These are phyloP conservation scores for Trachelus tabidus DNA, from an alignment of 2,888 invertebrate genomes.

Conservation along the genomic window DNA sequence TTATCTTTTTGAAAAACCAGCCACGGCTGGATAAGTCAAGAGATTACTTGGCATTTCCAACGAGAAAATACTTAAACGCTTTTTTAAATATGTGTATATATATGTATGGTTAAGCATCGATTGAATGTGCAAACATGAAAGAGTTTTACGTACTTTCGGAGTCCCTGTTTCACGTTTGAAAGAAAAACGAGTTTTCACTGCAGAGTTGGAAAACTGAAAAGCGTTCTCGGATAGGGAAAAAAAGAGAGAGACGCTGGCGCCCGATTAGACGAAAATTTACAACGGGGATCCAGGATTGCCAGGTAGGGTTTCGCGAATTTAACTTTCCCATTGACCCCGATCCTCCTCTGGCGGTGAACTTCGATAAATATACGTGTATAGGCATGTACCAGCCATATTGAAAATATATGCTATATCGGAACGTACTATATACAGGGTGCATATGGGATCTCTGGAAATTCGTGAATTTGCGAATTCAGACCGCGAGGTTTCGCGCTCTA, in stretches of 20 bases:
- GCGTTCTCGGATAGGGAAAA: neutral
- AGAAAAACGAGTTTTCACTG: neutral
- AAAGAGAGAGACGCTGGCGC: constrained; percentile 8
- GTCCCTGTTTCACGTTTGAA: neutral
- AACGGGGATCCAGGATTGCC: neutral
- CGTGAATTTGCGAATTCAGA: neutral
- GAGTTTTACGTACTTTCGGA: neutral
- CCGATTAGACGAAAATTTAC: constrained; percentile 12
- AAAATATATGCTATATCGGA: neutral
- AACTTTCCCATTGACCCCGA: neutral
- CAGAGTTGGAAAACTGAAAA: constrained; percentile 8
- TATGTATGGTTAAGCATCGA: neutral
- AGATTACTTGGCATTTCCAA: neutral
- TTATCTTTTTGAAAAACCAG: neutral
- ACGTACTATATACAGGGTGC: neutral
- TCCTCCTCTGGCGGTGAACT: neutral
- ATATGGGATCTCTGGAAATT: neutral
- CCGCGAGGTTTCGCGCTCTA: neutral
- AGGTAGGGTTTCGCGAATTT: neutral
- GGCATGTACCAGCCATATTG: neutral
- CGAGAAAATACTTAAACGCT: neutral
- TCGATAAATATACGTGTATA: neutral
- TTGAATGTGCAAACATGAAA: neutral
- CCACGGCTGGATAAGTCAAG: neutral
- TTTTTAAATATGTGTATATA: neutral